Evolutionary conservation across 2,888 invertebrate species (phyloP).

Genomic region (Zaprionus obscuricornis): DNA sequence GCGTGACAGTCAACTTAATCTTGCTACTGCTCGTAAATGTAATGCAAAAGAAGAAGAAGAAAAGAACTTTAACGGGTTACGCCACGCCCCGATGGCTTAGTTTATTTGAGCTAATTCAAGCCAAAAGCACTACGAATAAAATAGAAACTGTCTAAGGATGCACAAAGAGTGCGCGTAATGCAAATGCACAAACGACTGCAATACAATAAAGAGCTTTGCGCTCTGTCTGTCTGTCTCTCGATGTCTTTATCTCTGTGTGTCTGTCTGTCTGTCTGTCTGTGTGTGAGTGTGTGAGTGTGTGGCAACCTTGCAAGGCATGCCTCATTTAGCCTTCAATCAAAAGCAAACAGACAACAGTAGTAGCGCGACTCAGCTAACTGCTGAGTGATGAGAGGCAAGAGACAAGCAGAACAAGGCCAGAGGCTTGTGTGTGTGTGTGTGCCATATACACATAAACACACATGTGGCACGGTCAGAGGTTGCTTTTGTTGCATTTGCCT

Average conservation of each 20-base stretch:
- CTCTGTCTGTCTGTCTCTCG: background rate
- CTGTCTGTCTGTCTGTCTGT: constrained; percentile 1
- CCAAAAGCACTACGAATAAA: constrained; percentile 50
- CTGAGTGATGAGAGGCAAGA: no score
- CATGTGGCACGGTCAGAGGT: no score
- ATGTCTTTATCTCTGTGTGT: background rate
- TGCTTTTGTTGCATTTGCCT: no score
- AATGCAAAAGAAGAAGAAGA: constrained; percentile 35
- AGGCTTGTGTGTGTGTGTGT: constrained; percentile 3
- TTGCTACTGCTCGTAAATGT: constrained; percentile 28
- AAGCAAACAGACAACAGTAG: constrained; percentile 46
- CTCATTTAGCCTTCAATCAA: constrained; percentile 80
- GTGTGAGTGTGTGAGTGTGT: constrained; percentile 26
- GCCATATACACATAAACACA: background rate
- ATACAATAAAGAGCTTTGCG: constrained; percentile 28
- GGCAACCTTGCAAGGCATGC: constrained; percentile 40
- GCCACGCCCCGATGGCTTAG: constrained; percentile 25
- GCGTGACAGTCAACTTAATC: constrained; percentile 33
- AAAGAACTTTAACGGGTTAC: constrained; percentile 11
- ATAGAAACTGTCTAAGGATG: constrained; percentile 62
- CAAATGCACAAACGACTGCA: constrained; percentile 43
- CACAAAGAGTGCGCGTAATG: constrained; percentile 56
- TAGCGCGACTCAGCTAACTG: no score
- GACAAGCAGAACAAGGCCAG: constrained; percentile 43
- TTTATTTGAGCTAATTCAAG: constrained; percentile 68